A percentile compares a stretch with the other conserved stretches of the same genome.
These are phyloP conservation scores for Oreochromis niloticus DNA, from an alignment of 2,113 vertebrate genomes.

Conservation along the genomic window DNA sequence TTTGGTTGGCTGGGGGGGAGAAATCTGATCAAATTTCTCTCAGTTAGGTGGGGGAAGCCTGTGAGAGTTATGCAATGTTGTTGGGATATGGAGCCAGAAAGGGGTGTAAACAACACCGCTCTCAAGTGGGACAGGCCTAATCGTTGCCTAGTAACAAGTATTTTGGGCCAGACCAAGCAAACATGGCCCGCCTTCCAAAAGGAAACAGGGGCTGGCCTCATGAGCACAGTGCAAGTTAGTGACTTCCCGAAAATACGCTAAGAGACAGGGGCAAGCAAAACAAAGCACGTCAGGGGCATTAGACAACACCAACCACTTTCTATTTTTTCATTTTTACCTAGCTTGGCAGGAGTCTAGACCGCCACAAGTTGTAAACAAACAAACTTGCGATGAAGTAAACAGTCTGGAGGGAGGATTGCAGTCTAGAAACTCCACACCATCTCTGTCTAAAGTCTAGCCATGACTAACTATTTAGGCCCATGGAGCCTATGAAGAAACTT, in stretches of 20 bases:
- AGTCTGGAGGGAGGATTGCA: background rate
- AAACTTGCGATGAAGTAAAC: background rate
- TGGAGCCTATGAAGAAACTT: background rate
- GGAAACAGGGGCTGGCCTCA: conserved; percentile 68
- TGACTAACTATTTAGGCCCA: background rate
- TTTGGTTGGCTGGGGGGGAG: conserved; percentile 28
- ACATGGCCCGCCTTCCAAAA: conserved; percentile 66
- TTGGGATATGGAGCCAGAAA: conserved; percentile 58
- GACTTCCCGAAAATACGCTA: conserved; percentile 68
- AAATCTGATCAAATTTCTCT: conserved; percentile 47
- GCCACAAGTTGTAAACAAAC: conserved; percentile 29
- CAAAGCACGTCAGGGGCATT: conserved; percentile 48
- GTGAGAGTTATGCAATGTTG: conserved; percentile 65
- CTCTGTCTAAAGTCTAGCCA: background rate
- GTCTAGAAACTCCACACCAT: background rate
- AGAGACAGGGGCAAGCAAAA: conserved; percentile 66
- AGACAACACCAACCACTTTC: background rate
- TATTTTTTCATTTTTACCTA: conserved; percentile 24
- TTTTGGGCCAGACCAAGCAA: conserved; percentile 75
- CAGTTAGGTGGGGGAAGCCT: conserved; percentile 48
- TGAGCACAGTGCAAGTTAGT: conserved; percentile 55
- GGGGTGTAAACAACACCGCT: conserved; percentile 66
- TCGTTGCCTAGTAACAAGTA: conserved; percentile 77
- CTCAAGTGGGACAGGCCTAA: conserved; percentile 62
- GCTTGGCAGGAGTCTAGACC: conserved; percentile 33